Percentiles rank a stretch among this genome's conserved stretches.
Conservation (phyloP, 2,797 vertebrate species). For the Triplophysa bombifrons region DNA sequence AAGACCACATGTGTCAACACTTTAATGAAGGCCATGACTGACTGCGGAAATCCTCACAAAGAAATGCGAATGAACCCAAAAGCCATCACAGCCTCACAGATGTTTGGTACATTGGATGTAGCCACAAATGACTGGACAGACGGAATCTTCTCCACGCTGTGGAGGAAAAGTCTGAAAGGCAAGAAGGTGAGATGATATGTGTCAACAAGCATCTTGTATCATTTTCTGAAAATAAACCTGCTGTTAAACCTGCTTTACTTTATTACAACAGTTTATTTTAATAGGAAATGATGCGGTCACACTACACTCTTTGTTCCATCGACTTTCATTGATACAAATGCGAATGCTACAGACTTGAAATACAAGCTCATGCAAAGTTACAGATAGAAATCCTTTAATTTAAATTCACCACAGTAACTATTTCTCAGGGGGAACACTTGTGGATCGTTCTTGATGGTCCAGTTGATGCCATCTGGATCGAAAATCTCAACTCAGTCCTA, state of each 20-base stretch:
- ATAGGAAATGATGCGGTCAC: too few species aligned
- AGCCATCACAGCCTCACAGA: slow-evolving; percentile 85
- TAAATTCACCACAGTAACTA: not conserved
- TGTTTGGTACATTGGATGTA: slow-evolving; percentile 86
- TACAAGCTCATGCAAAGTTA: too few species aligned
- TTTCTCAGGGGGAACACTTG: slow-evolving; percentile 73
- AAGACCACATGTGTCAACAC: slow-evolving; percentile 84
- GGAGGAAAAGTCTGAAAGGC: slow-evolving; percentile 86
- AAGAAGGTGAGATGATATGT: slow-evolving; percentile 77
- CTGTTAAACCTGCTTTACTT: too few species aligned
- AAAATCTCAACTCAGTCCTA: slow-evolving; percentile 80
- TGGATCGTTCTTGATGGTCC: slow-evolving; percentile 83
- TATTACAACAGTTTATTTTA: too few species aligned
- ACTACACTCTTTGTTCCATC: too few species aligned
- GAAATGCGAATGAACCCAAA: slow-evolving; percentile 91
- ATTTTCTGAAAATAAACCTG: too few species aligned
- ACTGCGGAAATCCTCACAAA: slow-evolving; percentile 80
- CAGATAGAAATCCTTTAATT: not conserved
- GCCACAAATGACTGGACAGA: slow-evolving; percentile 90
- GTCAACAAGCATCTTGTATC: too few species aligned
- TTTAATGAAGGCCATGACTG: slow-evolving; percentile 85
- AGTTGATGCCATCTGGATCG: slow-evolving; percentile 82
- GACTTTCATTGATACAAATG: too few species aligned
- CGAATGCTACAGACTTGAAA: too few species aligned
- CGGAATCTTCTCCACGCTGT: slow-evolving; percentile 85